Evolutionary conservation across 2,113 vertebrate genomes (phyloP), one percentile per base, ranked within the genome.

Genomic region (Spheniscus mendiculus): DNA sequence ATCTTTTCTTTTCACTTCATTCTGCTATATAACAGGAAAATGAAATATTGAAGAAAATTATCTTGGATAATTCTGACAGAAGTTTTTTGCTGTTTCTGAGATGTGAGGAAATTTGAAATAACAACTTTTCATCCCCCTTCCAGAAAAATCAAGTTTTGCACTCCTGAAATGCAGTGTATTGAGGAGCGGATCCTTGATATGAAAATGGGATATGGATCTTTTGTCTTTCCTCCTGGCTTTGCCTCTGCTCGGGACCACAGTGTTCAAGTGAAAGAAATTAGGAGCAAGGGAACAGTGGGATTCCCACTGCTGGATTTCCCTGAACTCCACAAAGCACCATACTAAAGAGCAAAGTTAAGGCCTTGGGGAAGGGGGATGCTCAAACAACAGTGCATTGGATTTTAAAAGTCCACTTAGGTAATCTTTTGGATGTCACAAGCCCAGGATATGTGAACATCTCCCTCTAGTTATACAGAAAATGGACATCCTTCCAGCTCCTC

Each of bases 381-480:
- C 66, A 44, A 36, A 30, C 32, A 74, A 2, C 0, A 0, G 20
- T 34, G 38, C 13, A 3, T 2, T 36, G 61, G 21, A 25, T 7
- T 61, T 53, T 61, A 47, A 5, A 80, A 52, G 12, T 15, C n/a
- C 34, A 5, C 18, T 36, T 2, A 32, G 53, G 34, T 32, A 11
- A 63, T 3, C 36, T 42, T 66, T n/a, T 15, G 63, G 59, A 47
- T 66, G 62, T 42, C 44, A 27, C 23, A 53, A 74, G 29, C 45
- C 49, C 49, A 42, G 78, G 40, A 62, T 9, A 6, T 4, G 45
- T 13, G 40, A 93, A 32, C 44, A 36, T 20, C n/a, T 89, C 42
- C 50, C 21, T 62, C 32, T 55, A 79, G 12, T 38, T 59, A 42
- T 2, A 20, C 5, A 52, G 86, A 30, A 40, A 80, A 70, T 1